phyloP scores from a whole-genome alignment of 2,797 vertebrate species.

The Carduelis carduelis region DNA sequence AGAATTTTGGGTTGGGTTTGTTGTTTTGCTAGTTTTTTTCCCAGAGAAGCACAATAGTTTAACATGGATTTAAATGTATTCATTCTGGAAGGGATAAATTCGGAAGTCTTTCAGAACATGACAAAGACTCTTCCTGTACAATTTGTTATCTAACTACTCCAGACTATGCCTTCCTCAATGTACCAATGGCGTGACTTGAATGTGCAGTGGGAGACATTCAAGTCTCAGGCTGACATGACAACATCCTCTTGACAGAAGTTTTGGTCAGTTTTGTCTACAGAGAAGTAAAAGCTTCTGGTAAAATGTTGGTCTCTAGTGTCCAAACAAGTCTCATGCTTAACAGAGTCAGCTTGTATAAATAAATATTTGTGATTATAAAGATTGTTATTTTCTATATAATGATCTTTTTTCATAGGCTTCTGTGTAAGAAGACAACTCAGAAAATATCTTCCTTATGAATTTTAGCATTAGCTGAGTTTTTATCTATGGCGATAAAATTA shows the following conservation, averaged over 20 bases:
- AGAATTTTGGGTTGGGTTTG: background rate
- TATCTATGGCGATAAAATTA: background rate
- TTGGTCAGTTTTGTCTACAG: background rate
- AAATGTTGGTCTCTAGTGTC: background rate
- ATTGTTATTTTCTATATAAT: background rate
- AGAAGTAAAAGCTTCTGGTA: background rate
- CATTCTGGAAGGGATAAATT: background rate
- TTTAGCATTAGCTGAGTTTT: background rate
- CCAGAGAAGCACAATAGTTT: background rate
- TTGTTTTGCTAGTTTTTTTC: background rate
- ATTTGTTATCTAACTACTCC: background rate
- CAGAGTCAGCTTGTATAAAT: background rate
- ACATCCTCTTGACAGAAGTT: background rate
- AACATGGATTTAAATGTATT: background rate
- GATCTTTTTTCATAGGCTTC: background rate
- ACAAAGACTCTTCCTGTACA: background rate
- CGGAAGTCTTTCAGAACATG: background rate
- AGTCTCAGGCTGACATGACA: background rate
- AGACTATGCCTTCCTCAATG: background rate
- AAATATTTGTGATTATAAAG: background rate
- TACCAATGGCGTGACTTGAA: background rate
- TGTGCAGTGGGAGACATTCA: background rate
- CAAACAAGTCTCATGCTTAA: background rate
- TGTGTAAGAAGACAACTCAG: background rate
- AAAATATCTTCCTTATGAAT: background rate